These are phyloP conservation scores for Chloropsis hardwickii DNA, from an alignment of 2,113 vertebrate species.

Conservation along the genomic window DNA sequence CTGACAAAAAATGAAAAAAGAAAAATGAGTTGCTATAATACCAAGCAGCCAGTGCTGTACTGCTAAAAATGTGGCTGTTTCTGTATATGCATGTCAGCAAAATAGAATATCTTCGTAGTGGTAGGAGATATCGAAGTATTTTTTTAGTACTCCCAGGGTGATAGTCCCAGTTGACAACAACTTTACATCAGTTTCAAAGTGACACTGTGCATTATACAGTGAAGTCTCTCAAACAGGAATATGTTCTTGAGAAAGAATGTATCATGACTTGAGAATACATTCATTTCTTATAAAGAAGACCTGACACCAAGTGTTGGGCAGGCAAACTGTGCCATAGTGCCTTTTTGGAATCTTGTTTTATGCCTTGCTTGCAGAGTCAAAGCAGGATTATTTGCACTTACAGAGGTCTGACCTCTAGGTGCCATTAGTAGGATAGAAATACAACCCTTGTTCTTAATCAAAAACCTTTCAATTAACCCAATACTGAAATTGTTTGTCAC, in stretches of 20 bases:
- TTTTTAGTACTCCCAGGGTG: not conserved
- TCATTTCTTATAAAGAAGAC: not conserved
- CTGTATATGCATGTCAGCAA: not conserved
- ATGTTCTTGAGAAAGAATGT: not conserved
- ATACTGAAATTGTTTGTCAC: not conserved
- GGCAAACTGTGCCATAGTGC: not conserved
- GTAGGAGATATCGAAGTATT: not conserved
- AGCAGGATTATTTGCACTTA: not conserved
- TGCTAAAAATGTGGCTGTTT: not conserved
- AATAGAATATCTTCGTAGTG: not conserved
- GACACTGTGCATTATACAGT: not conserved
- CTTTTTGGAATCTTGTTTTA: not conserved
- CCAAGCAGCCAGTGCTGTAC: not conserved
- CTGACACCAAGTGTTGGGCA: not conserved
- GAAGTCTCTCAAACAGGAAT: not conserved
- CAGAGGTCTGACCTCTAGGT: not conserved
- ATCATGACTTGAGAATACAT: not conserved
- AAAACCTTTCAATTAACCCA: not conserved
- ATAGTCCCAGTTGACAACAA: not conserved
- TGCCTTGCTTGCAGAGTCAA: not conserved
- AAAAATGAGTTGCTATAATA: not conserved
- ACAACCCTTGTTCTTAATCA: not conserved
- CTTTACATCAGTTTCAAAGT: not conserved
- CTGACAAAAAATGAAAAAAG: not conserved
- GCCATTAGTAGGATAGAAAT: not conserved